These are phyloP conservation scores for Porphyrio hochstetteri DNA, from an alignment of 2,113 vertebrate genomes.

Conservation along the genomic window DNA sequence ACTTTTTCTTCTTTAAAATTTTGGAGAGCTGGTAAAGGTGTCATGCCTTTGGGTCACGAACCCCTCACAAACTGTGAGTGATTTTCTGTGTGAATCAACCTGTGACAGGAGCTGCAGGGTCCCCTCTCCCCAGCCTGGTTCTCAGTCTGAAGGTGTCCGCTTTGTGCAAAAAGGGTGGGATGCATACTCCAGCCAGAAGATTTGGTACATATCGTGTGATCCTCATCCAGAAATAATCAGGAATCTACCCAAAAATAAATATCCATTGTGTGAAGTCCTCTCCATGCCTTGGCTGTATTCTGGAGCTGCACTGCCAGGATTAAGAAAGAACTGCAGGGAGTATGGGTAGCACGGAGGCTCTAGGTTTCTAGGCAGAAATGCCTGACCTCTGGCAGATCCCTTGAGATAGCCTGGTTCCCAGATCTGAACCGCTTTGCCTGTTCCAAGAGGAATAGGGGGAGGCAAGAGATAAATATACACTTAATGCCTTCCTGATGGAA, in stretches of 20 bases:
- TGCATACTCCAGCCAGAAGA: background rate
- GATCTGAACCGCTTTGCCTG: background rate
- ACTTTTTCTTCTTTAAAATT: background rate
- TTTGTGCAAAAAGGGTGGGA: background rate
- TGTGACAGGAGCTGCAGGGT: background rate
- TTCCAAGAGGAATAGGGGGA: slow-evolving; percentile 34
- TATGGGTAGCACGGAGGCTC: slow-evolving; percentile 1
- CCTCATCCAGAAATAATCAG: slow-evolving; percentile 17
- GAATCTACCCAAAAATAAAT: slow-evolving; percentile 26
- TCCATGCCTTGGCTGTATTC: background rate
- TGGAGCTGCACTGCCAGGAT: background rate
- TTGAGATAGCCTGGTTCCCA: slow-evolving; percentile 50
- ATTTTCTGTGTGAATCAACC: background rate
- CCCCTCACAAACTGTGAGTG: background rate
- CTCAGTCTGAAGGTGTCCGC: background rate
- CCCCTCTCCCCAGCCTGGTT: background rate
- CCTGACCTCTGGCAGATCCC: slow-evolving; percentile 60
- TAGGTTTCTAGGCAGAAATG: slow-evolving; percentile 37
- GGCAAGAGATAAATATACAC: slow-evolving; percentile 63
- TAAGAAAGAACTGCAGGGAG: slow-evolving; percentile 14
- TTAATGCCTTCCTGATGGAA: slow-evolving; percentile 66
- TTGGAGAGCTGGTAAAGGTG: background rate
- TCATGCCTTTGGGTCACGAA: background rate
- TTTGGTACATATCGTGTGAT: background rate
- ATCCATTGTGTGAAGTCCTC: background rate